Conservation (phyloP, 1,140 invertebrate species). For the Homalodisca vitripennis region DNA sequence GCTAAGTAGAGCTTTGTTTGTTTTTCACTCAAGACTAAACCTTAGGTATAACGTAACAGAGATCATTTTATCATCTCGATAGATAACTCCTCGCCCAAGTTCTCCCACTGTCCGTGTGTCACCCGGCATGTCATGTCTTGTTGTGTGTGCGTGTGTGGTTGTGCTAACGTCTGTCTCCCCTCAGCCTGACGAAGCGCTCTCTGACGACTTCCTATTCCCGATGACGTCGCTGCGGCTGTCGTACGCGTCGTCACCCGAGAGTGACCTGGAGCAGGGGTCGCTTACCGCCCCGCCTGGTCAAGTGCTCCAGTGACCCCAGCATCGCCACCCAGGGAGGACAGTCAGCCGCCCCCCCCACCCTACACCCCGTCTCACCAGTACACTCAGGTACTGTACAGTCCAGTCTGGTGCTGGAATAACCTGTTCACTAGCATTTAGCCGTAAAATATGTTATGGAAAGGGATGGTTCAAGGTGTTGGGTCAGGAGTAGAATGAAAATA, state of each 20-base stretch:
- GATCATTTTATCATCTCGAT: no score
- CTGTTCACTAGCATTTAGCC: no score
- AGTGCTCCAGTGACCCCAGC: slow-evolving; percentile 82
- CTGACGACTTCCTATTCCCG: slow-evolving; percentile 96
- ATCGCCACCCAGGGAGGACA: slow-evolving; percentile 68
- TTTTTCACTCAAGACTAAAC: no score
- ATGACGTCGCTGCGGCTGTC: slow-evolving; percentile 91
- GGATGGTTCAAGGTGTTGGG: no score
- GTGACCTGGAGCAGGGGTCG: slow-evolving; percentile 72
- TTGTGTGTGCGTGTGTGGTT: slow-evolving; percentile 36
- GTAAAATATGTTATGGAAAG: no score
- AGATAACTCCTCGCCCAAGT: no score
- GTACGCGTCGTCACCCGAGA: slow-evolving; percentile 94
- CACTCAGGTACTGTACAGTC: no score
- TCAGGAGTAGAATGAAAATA: no score
- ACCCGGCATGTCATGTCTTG: slow-evolving; percentile 27
- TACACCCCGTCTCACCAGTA: slow-evolving; percentile 59
- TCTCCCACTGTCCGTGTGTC: slow-evolving; percentile 6
- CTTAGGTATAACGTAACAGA: no score
- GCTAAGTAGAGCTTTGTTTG: no score
- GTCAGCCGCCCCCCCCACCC: slow-evolving; percentile 57
- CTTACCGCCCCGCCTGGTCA: slow-evolving; percentile 71
- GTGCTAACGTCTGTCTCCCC: no score
- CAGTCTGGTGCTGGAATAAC: no score
- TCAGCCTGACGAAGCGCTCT: slow-evolving; percentile 78